These are phyloP conservation scores for Drosophila sp. DNA, from an alignment of 1,140 invertebrate genomes.

Conservation along the genomic window DNA sequence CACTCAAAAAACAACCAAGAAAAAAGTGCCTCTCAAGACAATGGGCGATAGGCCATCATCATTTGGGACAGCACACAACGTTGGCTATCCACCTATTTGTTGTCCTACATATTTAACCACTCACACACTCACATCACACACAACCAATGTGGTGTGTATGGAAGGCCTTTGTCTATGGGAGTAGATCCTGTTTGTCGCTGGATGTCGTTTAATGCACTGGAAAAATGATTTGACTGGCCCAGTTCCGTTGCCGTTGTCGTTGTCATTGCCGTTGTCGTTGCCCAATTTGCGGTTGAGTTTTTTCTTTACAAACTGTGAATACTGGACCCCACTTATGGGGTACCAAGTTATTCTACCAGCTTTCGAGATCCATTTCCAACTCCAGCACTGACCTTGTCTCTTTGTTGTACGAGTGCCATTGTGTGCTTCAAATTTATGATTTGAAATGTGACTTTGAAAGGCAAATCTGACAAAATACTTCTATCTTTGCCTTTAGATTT, in stretches of 20 bases:
- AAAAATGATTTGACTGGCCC: constrained; percentile 77
- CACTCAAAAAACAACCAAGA: constrained; percentile 41
- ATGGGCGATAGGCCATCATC: constrained; percentile 54
- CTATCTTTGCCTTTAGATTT: constrained; percentile 33
- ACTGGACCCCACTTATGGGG: constrained; percentile 41
- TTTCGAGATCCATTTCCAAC: background rate
- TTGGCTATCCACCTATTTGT: constrained; percentile 43
- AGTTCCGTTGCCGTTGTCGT: constrained; percentile 37
- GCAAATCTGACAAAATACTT: constrained; percentile 33
- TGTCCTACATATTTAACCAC: constrained; percentile 51
- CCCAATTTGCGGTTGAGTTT: constrained; percentile 63
- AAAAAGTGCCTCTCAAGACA: constrained; percentile 37
- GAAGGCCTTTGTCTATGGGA: constrained; percentile 16
- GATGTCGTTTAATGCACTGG: constrained; percentile 75
- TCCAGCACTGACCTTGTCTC: constrained; percentile 9
- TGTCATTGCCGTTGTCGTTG: constrained; percentile 9
- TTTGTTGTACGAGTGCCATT: constrained; percentile 32
- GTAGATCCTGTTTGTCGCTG: constrained; percentile 38
- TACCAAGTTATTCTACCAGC: background rate
- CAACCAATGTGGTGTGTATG: constrained; percentile 12
- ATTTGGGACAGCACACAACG: constrained; percentile 39
- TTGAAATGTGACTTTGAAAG: constrained; percentile 79
- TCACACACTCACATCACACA: constrained; percentile 22
- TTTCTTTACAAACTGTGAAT: constrained; percentile 35
- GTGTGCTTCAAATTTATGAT: constrained; percentile 76